Percentiles rank a stretch among this genome's conserved stretches.
Conservation (phyloP, 2,113 vertebrate species). For the Phrynocephalus versicolor region DNA sequence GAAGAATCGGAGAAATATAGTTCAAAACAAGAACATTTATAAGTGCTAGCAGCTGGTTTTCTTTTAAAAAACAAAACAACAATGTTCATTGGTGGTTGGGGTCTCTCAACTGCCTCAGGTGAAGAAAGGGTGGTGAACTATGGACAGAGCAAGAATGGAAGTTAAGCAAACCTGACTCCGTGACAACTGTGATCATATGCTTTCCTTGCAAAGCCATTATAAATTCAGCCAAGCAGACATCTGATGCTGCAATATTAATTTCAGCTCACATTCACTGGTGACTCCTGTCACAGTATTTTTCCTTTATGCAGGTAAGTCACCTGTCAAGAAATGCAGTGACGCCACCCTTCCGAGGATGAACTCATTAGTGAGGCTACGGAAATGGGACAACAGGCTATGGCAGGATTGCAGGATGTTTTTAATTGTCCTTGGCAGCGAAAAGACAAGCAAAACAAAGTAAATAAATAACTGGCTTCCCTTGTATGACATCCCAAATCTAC, state of each 20-base stretch:
- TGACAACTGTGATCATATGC: constrained; percentile 54
- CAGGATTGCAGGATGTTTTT: neutral
- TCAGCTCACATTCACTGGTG: constrained; percentile 57
- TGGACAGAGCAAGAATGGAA: constrained; percentile 16
- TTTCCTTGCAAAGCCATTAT: constrained; percentile 58
- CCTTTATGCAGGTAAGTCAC: constrained; percentile 66
- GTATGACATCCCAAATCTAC: neutral
- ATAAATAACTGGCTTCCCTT: too few relatives aligned
- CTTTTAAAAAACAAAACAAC: neutral
- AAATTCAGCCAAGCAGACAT: constrained; percentile 63
- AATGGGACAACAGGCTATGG: neutral
- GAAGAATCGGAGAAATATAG: too few relatives aligned
- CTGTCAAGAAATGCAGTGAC: constrained; percentile 51
- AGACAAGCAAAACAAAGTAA: too few relatives aligned
- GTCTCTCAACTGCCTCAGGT: constrained; percentile 17
- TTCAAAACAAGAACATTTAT: too few relatives aligned
- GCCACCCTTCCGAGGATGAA: constrained; percentile 22
- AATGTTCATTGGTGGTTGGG: neutral
- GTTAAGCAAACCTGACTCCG: constrained; percentile 38
- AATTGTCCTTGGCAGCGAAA: too few relatives aligned
- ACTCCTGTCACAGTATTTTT: constrained; percentile 68
- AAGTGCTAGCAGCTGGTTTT: too few relatives aligned
- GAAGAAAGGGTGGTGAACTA: neutral
- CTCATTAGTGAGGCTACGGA: constrained; percentile 13
- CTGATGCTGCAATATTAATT: constrained; percentile 67